A percentile compares a stretch with the other conserved stretches of the same genome.
These are phyloP conservation scores for Hyphantria cunea DNA, from an alignment of 1,140 invertebrate species.

Conservation along the genomic window DNA sequence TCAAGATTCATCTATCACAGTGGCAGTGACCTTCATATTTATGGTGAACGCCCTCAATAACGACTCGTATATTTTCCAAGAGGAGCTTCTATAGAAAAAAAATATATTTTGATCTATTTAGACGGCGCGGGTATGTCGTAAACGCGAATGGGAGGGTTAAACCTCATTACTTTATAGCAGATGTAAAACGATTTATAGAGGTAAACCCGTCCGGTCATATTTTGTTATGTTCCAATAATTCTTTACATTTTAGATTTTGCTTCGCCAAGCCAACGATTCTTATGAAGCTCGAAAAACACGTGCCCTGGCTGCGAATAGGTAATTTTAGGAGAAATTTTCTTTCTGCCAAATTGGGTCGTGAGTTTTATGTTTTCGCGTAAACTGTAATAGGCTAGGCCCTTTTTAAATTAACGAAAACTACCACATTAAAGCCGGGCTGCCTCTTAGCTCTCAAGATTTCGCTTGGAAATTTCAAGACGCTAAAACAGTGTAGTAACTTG, in stretches of 20 bases:
- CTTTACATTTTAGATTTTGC: constrained; percentile 39
- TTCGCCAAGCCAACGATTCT: constrained; percentile 24
- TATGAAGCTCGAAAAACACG: constrained; percentile 29
- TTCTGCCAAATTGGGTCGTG: constrained; percentile 37
- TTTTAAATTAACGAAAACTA: constrained; percentile 32
- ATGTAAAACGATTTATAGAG: constrained; percentile 73
- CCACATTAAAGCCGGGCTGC: constrained; percentile 16
- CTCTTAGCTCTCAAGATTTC: constrained; percentile 6
- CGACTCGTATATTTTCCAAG: neutral
- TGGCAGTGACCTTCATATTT: too few relatives aligned
- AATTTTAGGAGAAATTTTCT: constrained; percentile 37
- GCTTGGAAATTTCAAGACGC: neutral
- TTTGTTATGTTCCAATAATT: constrained; percentile 71
- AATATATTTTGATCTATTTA: constrained; percentile 63
- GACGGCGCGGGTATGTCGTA: constrained; percentile 61
- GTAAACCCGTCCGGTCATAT: constrained; percentile 54
- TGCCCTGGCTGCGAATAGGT: constrained; percentile 34
- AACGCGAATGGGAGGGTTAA: constrained; percentile 70
- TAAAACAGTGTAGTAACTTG: neutral
- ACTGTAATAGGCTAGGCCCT: constrained; percentile 34
- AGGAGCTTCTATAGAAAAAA: constrained; percentile 23
- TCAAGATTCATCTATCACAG: neutral
- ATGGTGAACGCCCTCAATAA: neutral
- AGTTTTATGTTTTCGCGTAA: constrained; percentile 42
- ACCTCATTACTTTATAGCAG: constrained; percentile 76